Evolutionary conservation across 2,797 vertebrate species (phyloP), one percentile per base, ranked within the genome.

Genomic region (Enteromius radiatus): DNA sequence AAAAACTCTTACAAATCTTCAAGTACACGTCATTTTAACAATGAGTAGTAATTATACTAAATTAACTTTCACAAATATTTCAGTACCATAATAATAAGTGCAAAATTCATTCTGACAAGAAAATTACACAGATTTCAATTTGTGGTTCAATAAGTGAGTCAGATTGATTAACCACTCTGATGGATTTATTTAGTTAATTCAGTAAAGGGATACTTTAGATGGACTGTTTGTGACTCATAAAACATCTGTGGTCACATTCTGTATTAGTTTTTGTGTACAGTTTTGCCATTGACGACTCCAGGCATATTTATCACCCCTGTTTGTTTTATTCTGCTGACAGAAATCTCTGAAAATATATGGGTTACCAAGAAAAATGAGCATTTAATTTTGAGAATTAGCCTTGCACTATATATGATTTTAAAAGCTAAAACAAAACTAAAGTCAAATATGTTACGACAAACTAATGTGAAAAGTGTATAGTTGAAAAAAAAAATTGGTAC

Each of bases 401-500:
- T 14, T n/a, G 21, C 64, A 67, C 33, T 38, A n/a, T 38, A 43
- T 38, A 28, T 70, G 5, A 74, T 15, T 54, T 14, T 2, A 74
- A 61, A 73, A 73, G 45, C 14, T n/a, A n/a, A n/a, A n/a, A 17
- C 28, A 74, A n/a, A 73, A 71, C 43, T 14, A 28, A 19, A 47
- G 17, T 52, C 19, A 36, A 11, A 23, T 6, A 14, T 54, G 19
- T 54, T n/a, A 19, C 26, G 8, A 52, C 11, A 56, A 9, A 14
- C 0, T 74, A 73, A 54, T n/a, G 7, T 15, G 54, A 75, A 74
- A 36, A 8, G 47, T n/a, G 3, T 54, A 38, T 23, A 74, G 21
- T 17, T 52, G 26, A 14, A 73, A 52, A 11, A 36, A 23, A 15
- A 52, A 36, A 36, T 5, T n/a, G 11, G 11, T 17, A 45, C 26